Evolutionary conservation across 2,797 vertebrate species (phyloP).

Genomic region (Oryzias sinensis): DNA sequence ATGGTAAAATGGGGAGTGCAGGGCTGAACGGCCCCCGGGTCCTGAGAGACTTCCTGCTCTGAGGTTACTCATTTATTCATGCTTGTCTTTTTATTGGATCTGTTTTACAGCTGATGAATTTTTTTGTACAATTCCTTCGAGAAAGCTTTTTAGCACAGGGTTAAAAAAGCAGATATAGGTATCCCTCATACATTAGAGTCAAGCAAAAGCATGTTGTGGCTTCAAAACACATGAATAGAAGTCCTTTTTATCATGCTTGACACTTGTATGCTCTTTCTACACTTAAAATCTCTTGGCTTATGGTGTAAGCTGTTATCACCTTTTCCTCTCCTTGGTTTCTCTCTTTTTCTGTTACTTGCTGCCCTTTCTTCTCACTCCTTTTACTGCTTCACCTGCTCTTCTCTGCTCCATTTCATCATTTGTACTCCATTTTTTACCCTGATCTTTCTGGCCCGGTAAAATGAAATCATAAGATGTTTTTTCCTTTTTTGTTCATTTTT

Average conservation of each 20-base stretch:
- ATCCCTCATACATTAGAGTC: conserved; percentile 2
- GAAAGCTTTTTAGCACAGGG: not conserved
- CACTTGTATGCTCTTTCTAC: conserved; percentile 19
- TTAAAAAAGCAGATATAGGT: conserved; percentile 7
- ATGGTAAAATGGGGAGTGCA: conserved; percentile 47
- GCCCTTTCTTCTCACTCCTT: conserved; percentile 22
- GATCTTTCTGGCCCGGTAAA: conserved; percentile 21
- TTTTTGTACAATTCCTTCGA: conserved; percentile 6
- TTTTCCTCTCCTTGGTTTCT: conserved; percentile 17
- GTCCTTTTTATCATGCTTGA: conserved; percentile 25
- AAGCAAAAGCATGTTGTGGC: conserved; percentile 10
- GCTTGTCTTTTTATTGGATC: conserved; percentile 36
- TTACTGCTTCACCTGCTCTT: conserved; percentile 21
- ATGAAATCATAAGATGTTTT: conserved; percentile 3
- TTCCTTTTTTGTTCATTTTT: conserved; percentile 13
- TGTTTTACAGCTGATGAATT: conserved; percentile 22
- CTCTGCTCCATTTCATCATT: conserved; percentile 22
- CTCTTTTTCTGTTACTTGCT: not conserved
- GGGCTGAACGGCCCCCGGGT: conserved; percentile 33
- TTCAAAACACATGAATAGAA: conserved; percentile 4
- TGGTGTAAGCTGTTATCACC: conserved; percentile 25
- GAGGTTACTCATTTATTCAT: conserved; percentile 36
- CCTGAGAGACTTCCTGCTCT: conserved; percentile 30
- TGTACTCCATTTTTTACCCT: conserved; percentile 25
- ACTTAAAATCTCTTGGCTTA: conserved; percentile 14